Evolutionary conservation across 2,113 vertebrate species (phyloP).

Genomic region (Chloropsis cyanopogon): DNA sequence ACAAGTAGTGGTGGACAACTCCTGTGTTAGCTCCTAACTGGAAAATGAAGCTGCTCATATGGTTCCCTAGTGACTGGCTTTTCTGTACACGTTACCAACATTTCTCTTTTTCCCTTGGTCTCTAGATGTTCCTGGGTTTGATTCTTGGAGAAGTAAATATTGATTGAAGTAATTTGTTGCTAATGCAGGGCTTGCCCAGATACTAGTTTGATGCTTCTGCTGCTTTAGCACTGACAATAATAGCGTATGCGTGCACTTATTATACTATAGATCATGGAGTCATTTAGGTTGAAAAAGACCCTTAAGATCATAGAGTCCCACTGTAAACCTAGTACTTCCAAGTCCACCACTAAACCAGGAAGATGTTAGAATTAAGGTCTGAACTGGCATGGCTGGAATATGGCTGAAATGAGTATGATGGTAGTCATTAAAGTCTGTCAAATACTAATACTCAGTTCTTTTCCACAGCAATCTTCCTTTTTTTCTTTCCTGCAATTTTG

Average conservation of each 20-base stretch:
- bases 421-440: neutral
- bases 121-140: neutral
- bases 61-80: neutral
- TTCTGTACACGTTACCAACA: neutral
- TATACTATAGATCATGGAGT: neutral
- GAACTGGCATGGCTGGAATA: neutral
- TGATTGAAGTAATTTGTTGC: neutral
- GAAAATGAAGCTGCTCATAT: neutral
- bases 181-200: neutral
- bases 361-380: neutral
- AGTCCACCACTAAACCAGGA: neutral
- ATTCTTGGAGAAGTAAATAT: neutral
- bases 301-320: neutral
- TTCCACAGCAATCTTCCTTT: neutral
- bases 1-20: neutral
- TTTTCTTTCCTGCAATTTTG: neutral
- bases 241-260: fast-evolving
- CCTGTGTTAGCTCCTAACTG: neutral
- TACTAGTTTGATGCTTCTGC: neutral
- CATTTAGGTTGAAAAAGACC: neutral
- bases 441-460: neutral
- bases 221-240: neutral
- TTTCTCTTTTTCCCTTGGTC: neutral
- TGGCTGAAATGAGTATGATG: neutral
- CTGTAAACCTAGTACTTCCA: neutral